Evolutionary conservation across 2,113 vertebrate genomes (phyloP).

Genomic region (Vombatus ursinus): DNA sequence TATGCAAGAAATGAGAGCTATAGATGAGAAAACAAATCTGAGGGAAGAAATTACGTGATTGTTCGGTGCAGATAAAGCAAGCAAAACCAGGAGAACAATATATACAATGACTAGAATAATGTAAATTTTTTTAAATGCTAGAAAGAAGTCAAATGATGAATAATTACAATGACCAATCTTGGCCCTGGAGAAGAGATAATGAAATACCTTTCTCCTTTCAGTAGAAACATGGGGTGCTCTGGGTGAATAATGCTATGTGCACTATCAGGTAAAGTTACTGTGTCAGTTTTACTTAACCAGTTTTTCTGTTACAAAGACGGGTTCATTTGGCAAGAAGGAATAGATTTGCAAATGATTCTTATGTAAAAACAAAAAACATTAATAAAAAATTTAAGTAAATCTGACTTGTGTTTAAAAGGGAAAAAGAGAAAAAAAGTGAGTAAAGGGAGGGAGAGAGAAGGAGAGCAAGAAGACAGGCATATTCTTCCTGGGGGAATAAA

Average conservation of each 20-base stretch:
- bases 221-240: neutral
- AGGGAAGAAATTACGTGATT: neutral
- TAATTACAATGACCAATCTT: neutral
- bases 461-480: neutral
- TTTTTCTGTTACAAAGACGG: neutral
- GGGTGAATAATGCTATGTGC: neutral
- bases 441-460: neutral
- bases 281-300: neutral
- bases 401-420: neutral
- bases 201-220: neutral
- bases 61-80: neutral
- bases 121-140: neutral
- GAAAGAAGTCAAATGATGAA: neutral
- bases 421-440: neutral
- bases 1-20: neutral
- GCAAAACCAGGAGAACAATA: neutral
- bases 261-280: neutral
- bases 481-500: accelerated
- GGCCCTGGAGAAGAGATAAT: neutral
- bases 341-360: neutral
- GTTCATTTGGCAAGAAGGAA: neutral
- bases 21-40: neutral
- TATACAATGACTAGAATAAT: neutral
- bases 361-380: neutral
- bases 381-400: neutral